phyloP scores from a whole-genome alignment of 2,888 invertebrate species.

The Nomada flava region DNA sequence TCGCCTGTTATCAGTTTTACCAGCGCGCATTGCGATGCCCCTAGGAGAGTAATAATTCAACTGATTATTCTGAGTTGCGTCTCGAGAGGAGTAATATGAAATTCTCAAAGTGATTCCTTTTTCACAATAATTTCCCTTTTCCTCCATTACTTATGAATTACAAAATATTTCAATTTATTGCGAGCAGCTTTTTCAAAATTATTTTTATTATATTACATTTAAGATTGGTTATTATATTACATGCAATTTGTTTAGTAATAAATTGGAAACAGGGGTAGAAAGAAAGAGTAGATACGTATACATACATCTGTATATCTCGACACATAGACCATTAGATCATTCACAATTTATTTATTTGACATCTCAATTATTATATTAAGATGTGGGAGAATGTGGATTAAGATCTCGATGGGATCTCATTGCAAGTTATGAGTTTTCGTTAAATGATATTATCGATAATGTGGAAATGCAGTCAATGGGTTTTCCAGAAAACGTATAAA shows the following conservation, averaged over 20 bases:
- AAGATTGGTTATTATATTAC: no score
- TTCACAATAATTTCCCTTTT: background rate
- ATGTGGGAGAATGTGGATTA: background rate
- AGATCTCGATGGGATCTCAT: background rate
- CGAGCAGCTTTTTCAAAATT: background rate
- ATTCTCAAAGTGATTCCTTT: background rate
- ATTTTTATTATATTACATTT: no score
- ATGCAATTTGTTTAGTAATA: background rate
- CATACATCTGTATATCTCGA: no score
- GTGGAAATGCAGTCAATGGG: background rate
- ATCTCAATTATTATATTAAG: no score
- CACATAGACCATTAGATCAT: no score
- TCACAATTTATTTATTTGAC: no score
- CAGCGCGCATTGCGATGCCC: conserved; percentile 5
- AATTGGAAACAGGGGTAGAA: no score
- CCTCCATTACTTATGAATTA: background rate
- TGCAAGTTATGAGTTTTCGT: conserved; percentile 10
- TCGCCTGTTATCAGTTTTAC: conserved; percentile 27
- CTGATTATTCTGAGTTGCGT: conserved; percentile 21
- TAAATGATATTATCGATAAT: conserved; percentile 21
- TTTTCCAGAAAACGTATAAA: conserved; percentile 29
- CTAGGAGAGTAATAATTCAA: conserved; percentile 33
- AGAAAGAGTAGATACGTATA: no score
- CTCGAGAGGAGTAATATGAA: conserved; percentile 3
- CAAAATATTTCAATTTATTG: background rate